These are phyloP conservation scores for Pristionchus japonicus DNA, from an alignment of 2,888 invertebrate genomes.

Conservation along the genomic window DNA sequence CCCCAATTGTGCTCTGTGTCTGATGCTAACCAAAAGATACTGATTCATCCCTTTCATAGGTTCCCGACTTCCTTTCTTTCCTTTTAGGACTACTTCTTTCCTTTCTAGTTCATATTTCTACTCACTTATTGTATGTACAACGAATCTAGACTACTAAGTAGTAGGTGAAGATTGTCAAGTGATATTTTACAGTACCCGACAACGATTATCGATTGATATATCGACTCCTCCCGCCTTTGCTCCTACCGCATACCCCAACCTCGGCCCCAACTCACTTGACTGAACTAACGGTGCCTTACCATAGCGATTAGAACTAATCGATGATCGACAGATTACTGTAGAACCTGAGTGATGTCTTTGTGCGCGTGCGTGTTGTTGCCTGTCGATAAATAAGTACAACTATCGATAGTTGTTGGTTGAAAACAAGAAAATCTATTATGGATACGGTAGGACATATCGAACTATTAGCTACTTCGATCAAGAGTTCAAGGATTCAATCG, in stretches of 20 bases:
- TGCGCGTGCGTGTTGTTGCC: neutral
- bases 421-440: too few species aligned
- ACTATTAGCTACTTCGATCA: too few species aligned
- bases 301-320: neutral
- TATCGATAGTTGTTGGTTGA: too few species aligned
- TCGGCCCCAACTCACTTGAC: conserved; percentile 21
- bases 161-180: neutral
- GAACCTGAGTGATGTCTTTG: neutral
- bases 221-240: conserved; percentile 5
- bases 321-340: conserved; percentile 17
- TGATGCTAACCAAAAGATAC: neutral
- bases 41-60: conserved; percentile 1
- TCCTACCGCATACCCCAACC: neutral
- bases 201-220: conserved; percentile 30
- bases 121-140: conserved; percentile 20
- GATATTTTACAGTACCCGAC: neutral
- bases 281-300: conserved; percentile 31
- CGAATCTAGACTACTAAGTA: neutral
- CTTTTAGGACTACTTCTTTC: neutral
- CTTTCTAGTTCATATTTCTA: neutral
- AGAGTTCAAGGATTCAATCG: too few species aligned
- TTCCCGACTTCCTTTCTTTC: neutral
- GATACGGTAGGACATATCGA: too few species aligned
- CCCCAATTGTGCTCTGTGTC: conserved; percentile 17
- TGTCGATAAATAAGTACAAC: neutral